A percentile compares a stretch with the other conserved stretches of the same genome.
phyloP scores from a whole-genome alignment of 2,113 vertebrate genomes.

The Seriola dumerili region DNA sequence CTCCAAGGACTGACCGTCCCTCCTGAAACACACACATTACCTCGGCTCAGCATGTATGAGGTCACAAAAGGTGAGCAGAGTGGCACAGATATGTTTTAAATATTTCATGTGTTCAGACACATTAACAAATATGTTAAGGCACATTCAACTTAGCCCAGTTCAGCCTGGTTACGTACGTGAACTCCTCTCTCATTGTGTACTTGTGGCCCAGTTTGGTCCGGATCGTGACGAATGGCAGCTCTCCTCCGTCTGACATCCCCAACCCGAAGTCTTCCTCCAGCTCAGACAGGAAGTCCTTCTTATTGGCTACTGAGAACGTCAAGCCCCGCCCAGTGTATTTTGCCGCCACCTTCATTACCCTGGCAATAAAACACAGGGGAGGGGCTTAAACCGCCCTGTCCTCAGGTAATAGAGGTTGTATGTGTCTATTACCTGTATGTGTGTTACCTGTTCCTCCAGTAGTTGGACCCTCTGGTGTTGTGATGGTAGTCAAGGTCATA shows the following conservation, averaged over 20 bases:
- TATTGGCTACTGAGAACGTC: conserved; percentile 82
- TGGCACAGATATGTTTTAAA: background rate
- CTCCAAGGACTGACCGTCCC: conserved; percentile 82
- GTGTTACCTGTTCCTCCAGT: conserved; percentile 87
- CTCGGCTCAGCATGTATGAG: background rate
- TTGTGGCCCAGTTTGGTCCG: conserved; percentile 82
- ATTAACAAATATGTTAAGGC: background rate
- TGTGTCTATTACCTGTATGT: background rate
- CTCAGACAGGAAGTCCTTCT: conserved; percentile 81
- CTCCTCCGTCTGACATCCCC: conserved; percentile 72
- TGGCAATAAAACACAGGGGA: conserved; percentile 36
- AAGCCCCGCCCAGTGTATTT: conserved; percentile 74
- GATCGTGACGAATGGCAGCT: conserved; percentile 82
- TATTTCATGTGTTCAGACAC: background rate
- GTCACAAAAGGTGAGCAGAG: background rate
- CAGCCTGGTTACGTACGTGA: conserved; percentile 80
- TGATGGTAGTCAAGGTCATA: conserved; percentile 83
- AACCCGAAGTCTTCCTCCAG: conserved; percentile 85
- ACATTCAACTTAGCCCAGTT: background rate
- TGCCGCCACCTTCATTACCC: conserved; percentile 84
- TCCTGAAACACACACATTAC: conserved; percentile 65
- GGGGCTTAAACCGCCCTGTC: background rate
- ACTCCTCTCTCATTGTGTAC: conserved; percentile 86
- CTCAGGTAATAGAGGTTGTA: no score
- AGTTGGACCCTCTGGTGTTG: conserved; percentile 82